A percentile compares a stretch with the other conserved stretches of the same genome.
Evolutionary conservation across 2,888 invertebrate species (phyloP).

Genomic region (Watsonalla cultraria): DNA sequence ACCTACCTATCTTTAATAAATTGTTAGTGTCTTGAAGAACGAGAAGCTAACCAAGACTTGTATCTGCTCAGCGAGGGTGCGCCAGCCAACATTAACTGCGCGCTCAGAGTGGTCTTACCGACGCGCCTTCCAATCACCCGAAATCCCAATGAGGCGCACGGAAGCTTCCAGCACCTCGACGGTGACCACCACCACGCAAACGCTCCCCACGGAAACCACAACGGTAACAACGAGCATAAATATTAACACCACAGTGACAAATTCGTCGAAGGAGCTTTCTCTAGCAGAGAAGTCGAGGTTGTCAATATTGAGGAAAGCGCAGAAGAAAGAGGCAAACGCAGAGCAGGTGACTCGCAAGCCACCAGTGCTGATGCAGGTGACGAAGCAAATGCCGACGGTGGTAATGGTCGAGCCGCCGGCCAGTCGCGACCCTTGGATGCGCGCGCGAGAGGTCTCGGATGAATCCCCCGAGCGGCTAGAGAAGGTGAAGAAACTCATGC

Average conservation of each 20-base stretch:
- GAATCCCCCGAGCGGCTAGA: constrained; percentile 44
- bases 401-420: constrained; percentile 53
- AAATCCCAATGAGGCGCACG: not conserved
- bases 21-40: constrained; percentile 6
- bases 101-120: constrained; percentile 7
- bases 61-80: constrained; percentile 54
- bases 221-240: not conserved
- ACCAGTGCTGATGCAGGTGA: constrained; percentile 57
- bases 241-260: not conserved
- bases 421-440: constrained; percentile 28
- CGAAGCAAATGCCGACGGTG: constrained; percentile 44
- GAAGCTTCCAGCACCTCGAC: not conserved
- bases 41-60: constrained; percentile 47
- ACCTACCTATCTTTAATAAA: not conserved
- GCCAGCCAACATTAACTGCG: constrained; percentile 10
- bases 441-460: constrained; percentile 30
- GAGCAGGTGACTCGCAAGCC: constrained; percentile 44
- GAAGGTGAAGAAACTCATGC: constrained; percentile 55
- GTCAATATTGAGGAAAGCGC: constrained; percentile 59
- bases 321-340: constrained; percentile 40
- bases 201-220: constrained; percentile 1
- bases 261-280: constrained; percentile 29
- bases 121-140: constrained; percentile 5
- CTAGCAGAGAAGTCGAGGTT: constrained; percentile 58
- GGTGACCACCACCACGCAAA: constrained; percentile 3